phyloP scores from a whole-genome alignment of 2,797 vertebrate genomes.

The Zalophus californianus region DNA sequence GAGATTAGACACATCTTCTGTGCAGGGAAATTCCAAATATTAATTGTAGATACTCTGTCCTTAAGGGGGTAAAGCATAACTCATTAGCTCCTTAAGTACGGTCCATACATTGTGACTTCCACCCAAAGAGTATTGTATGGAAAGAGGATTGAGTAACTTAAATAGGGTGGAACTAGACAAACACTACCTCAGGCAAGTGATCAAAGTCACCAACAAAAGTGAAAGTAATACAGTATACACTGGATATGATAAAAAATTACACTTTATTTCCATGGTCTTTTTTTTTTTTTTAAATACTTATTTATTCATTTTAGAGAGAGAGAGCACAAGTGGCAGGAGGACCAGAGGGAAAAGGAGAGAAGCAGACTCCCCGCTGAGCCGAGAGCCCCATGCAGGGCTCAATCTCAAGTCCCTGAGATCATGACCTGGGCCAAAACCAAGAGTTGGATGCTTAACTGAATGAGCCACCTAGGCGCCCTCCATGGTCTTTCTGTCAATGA shows the following conservation, averaged over 20 bases:
- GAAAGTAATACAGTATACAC: background rate
- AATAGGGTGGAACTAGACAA: background rate
- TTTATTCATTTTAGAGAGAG: too few species aligned
- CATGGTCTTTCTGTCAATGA: too few species aligned
- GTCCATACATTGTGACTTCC: background rate
- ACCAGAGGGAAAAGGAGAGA: too few species aligned
- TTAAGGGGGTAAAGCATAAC: background rate
- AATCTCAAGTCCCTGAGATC: too few species aligned
- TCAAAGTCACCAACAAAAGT: background rate
- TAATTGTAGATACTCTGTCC: background rate
- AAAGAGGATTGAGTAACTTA: background rate
- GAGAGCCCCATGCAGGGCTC: too few species aligned
- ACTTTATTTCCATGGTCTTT: background rate
- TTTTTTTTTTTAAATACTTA: too few species aligned
- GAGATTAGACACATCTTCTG: background rate
- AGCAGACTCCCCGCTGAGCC: too few species aligned
- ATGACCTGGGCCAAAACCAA: too few species aligned
- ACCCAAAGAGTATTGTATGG: background rate
- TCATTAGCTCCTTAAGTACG: background rate
- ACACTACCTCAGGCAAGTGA: background rate
- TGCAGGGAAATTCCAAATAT: background rate
- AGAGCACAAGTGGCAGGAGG: too few species aligned
- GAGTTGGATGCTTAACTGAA: too few species aligned
- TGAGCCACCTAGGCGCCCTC: too few species aligned
- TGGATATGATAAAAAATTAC: background rate